phyloP scores from a whole-genome alignment of 2,113 vertebrate genomes.

The Haplochromis burtoni region DNA sequence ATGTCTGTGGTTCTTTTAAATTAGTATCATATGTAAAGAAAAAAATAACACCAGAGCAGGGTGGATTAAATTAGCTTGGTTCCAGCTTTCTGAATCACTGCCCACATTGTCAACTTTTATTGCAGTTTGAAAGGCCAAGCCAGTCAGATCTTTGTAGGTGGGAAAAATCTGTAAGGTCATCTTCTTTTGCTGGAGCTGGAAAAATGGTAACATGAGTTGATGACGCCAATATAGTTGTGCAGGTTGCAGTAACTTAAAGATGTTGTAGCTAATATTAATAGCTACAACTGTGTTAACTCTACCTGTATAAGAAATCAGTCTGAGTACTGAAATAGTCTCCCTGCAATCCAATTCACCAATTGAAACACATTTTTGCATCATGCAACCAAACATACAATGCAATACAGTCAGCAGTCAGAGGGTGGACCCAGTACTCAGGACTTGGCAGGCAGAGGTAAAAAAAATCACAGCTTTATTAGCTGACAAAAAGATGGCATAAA shows the following conservation, averaged over 20 bases:
- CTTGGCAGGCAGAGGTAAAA: not conserved
- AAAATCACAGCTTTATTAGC: not conserved
- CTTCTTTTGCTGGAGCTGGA: not conserved
- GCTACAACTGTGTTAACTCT: not conserved
- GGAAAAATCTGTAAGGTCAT: not conserved
- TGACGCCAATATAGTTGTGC: accelerated
- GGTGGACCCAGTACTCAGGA: not conserved
- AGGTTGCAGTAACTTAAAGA: not conserved
- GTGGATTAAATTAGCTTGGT: not conserved
- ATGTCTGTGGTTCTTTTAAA: not conserved
- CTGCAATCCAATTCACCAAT: not conserved
- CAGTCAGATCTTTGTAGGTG: not conserved
- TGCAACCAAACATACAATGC: not conserved
- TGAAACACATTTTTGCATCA: accelerated
- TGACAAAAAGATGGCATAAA: not conserved
- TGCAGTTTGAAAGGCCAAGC: not conserved
- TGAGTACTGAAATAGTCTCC: not conserved
- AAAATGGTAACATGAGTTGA: not conserved
- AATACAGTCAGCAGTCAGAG: not conserved
- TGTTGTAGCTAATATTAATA: not conserved
- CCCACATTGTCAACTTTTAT: not conserved
- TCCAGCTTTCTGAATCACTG: not conserved
- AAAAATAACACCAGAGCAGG: not conserved
- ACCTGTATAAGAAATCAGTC: not conserved
- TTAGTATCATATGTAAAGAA: not conserved